Evolutionary conservation across 2,888 invertebrate species (phyloP), one percentile per base, ranked within the genome.

Genomic region (Lagria hirta): DNA sequence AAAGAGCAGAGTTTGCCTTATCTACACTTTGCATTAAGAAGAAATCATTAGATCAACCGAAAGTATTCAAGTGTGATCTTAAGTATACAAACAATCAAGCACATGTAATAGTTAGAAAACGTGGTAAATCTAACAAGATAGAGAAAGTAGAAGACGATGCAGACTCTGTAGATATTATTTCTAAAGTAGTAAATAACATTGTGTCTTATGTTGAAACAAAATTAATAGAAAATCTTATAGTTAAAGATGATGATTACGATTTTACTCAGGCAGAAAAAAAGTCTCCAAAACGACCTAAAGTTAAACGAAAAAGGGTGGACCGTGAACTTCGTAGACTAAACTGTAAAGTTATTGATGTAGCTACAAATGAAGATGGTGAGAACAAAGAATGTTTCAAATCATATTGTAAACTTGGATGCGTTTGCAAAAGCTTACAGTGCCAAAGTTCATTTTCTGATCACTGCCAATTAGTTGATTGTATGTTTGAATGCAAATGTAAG

Each of bases 361-460:
- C 64, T 21, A 55, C 62, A 4, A 58, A 61, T 21, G 65, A 64
- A 11, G n/a, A n/a, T n/a, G 49, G 71, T 37, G 60, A 56, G 4
- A 45, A 52, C 18, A 52, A 52, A 17, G 45, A 48, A 10, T 86
- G 86, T 59, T 50, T 47, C 1, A 79, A 82, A 54, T 69, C 72
- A 3, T 73, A 66, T 63, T 86, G 86, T 59, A 65, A 65, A 43
- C 65, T 84, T 37, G 86, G 86, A 3, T 86, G 86, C 61, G 62
- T 86, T 21, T 86, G 86, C 60, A 71, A 74, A 32, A 83, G 83
- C 54, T 61, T 84, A 17, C 61, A 69, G 17, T 72, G 73, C 44
- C 65, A 68, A 8, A 63, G 54, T n/a, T 41, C 58, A n/a, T 52
- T 60, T 6, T 70, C 73, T 13, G 43, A 75, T 40, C 86, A 86